These are phyloP conservation scores for Noctua janthe DNA, from an alignment of 2,888 invertebrate species.

Conservation along the genomic window DNA sequence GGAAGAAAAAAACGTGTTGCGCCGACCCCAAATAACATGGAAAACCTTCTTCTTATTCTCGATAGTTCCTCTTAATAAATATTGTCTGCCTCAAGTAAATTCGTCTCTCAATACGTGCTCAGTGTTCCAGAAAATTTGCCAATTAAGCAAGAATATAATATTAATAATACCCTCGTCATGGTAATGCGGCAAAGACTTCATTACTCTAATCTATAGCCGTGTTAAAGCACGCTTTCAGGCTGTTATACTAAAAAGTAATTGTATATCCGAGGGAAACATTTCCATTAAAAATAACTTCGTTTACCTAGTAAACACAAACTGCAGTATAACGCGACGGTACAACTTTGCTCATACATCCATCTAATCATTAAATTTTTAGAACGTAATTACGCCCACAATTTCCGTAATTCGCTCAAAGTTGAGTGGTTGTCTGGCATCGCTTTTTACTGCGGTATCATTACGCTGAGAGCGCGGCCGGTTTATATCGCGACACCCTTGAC, in stretches of 20 bases:
- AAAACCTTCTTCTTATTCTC: background rate
- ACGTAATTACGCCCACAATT: slow-evolving; percentile 56
- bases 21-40: too few species aligned
- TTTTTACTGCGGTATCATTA: slow-evolving; percentile 59
- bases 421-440: slow-evolving; percentile 51
- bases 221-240: slow-evolving; percentile 14
- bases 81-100: background rate
- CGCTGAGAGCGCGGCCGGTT: slow-evolving; percentile 41
- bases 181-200: background rate
- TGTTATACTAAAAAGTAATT: slow-evolving; percentile 49
- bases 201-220: slow-evolving; percentile 30
- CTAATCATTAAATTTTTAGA: slow-evolving; percentile 60
- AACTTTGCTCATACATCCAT: slow-evolving; percentile 46
- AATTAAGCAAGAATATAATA: background rate
- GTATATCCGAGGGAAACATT: slow-evolving; percentile 20
- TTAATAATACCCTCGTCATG: slow-evolving; percentile 9
- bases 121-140: background rate
- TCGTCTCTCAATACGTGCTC: background rate
- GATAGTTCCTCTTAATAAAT: background rate
- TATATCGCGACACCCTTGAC: slow-evolving; percentile 35
- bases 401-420: slow-evolving; percentile 58
- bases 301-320: slow-evolving; percentile 39
- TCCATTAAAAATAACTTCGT: slow-evolving; percentile 49
- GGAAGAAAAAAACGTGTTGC: too few species aligned
- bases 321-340: slow-evolving; percentile 20